Evolutionary conservation across 2,888 invertebrate genomes (phyloP).

Genomic region (Chorisops tibialis): DNA sequence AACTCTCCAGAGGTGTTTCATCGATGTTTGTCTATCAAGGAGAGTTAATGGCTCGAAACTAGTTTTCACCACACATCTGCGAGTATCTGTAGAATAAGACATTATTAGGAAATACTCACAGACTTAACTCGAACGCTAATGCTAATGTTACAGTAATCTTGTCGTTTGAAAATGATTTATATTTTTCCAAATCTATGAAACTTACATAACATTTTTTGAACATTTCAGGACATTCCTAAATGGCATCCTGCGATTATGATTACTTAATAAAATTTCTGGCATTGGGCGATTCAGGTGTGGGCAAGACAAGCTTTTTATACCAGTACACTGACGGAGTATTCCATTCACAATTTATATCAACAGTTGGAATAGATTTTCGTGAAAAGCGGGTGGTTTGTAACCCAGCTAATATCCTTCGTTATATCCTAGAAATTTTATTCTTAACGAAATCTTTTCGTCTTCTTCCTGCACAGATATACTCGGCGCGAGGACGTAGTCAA

Average conservation of each 20-base stretch:
- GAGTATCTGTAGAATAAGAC: too few relatives aligned
- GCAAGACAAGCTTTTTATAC: conserved; percentile 93
- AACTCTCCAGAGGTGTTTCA: too few relatives aligned
- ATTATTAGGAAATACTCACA: too few relatives aligned
- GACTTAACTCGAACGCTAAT: too few relatives aligned
- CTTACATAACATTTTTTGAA: too few relatives aligned
- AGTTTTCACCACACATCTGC: too few relatives aligned
- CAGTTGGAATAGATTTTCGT: conserved; percentile 95
- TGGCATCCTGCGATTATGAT: conserved; percentile 47
- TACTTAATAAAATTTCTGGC: conserved; percentile 67
- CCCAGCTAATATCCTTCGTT: background rate
- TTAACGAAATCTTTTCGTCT: conserved; percentile 14
- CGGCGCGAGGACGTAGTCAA: conserved; percentile 76
- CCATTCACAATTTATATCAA: conserved; percentile 90
- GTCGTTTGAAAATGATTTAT: too few relatives aligned
- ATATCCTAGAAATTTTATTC: background rate
- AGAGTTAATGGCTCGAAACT: too few relatives aligned
- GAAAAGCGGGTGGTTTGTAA: conserved; percentile 85
- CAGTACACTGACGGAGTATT: conserved; percentile 94
- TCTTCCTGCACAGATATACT: conserved; percentile 65
- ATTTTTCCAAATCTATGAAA: too few relatives aligned
- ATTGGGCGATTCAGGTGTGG: conserved; percentile 95
- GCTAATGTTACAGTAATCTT: too few relatives aligned
- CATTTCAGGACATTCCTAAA: conserved; percentile 15
- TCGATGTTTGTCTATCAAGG: too few relatives aligned